Conservation (phyloP, 2,888 invertebrate species). For the Sarcophaga rosellei region DNA sequence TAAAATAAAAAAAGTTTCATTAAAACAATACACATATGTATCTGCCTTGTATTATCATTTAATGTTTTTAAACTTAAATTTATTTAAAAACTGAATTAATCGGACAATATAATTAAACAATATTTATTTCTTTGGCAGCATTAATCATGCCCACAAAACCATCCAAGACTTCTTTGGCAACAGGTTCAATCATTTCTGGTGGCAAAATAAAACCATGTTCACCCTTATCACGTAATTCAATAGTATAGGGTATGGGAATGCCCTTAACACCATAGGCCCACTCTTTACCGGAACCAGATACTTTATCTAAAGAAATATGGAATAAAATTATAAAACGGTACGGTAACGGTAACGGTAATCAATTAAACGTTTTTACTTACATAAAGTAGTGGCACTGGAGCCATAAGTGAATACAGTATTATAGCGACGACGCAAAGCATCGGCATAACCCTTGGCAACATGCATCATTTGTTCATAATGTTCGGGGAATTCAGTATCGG, state of each 20-base stretch:
- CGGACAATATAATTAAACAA: slow-evolving; percentile 72
- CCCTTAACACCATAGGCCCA: slow-evolving; percentile 83
- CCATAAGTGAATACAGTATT: slow-evolving; percentile 83
- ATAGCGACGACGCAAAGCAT: slow-evolving; percentile 82
- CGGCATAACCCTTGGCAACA: slow-evolving; percentile 83
- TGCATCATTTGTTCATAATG: slow-evolving; percentile 82
- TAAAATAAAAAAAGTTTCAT: too few species aligned
- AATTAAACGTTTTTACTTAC: slow-evolving; percentile 62
- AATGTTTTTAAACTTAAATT: too few species aligned
- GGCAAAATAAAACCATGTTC: slow-evolving; percentile 87
- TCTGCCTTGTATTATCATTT: too few species aligned
- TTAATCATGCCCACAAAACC: slow-evolving; percentile 83
- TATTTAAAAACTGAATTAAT: too few species aligned
- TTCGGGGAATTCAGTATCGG: slow-evolving; percentile 79
- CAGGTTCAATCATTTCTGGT: slow-evolving; percentile 84
- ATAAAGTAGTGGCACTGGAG: slow-evolving; percentile 84
- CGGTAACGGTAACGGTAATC: background rate
- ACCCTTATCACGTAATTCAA: slow-evolving; percentile 86
- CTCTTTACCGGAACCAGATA: slow-evolving; percentile 82
- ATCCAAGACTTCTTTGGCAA: slow-evolving; percentile 83
- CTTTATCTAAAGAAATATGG: slow-evolving; percentile 76
- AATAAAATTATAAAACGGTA: background rate
- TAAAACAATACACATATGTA: too few species aligned
- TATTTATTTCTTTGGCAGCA: slow-evolving; percentile 80
- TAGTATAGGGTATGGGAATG: slow-evolving; percentile 83